Conservation (phyloP, 2,113 vertebrate species). For the Tychaedon coryphoeus region DNA sequence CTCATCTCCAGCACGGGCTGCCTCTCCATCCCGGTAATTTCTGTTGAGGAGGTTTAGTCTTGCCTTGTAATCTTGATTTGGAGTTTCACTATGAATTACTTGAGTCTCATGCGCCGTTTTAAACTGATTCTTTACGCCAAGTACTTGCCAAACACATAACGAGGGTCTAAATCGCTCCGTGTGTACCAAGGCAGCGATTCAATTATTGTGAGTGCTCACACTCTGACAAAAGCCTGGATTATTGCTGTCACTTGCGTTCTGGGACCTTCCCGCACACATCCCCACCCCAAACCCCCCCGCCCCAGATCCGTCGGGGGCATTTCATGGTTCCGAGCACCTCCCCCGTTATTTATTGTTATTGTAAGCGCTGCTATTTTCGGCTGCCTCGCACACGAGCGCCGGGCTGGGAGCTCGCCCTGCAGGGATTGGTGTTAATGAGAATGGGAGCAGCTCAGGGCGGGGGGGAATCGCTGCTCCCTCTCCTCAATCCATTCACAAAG, state of each 20-base stretch:
- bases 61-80: conserved; percentile 26
- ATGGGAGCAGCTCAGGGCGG: conserved; percentile 21
- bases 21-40: not conserved
- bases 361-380: conserved; percentile 31
- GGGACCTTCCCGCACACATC: not conserved
- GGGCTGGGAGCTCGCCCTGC: not conserved
- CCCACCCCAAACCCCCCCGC: not conserved
- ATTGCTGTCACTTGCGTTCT: conserved; percentile 2
- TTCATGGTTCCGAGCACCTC: not conserved
- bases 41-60: not conserved
- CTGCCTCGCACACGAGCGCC: not conserved
- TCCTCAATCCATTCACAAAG: conserved; percentile 55
- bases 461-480: not conserved
- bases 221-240: conserved; percentile 14
- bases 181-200: not conserved
- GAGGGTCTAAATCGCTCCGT: conserved; percentile 1
- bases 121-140: conserved; percentile 45
- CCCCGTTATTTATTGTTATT: conserved; percentile 14
- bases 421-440: conserved; percentile 40
- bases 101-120: not conserved
- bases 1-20: not conserved
- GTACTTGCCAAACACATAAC: conserved; percentile 38
- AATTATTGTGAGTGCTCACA: conserved; percentile 15
- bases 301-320: not conserved
- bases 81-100: conserved; percentile 9